phyloP scores from a whole-genome alignment of 2,113 vertebrate genomes.

The Cromileptes altivelis region DNA sequence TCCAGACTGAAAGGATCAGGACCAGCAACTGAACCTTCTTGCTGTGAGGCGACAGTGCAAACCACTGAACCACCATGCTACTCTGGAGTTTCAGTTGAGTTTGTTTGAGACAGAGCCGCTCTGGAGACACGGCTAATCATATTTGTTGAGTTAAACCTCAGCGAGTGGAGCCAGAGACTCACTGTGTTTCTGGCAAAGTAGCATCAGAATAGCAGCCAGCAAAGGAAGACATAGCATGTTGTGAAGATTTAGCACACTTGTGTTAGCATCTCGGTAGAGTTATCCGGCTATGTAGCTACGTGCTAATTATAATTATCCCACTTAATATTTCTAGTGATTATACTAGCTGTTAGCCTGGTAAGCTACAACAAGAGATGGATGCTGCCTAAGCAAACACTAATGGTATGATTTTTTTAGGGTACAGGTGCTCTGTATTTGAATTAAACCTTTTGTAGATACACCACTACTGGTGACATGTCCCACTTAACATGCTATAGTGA shows the following conservation, averaged over 20 bases:
- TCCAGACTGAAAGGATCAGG: conserved; percentile 26
- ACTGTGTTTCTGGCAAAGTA: conserved; percentile 16
- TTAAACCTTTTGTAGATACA: no score
- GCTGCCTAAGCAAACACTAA: no score
- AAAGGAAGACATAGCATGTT: neutral
- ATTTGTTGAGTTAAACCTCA: conserved; percentile 39
- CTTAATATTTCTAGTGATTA: neutral
- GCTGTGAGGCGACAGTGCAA: conserved; percentile 18
- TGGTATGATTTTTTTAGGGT: no score
- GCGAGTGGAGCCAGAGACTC: conserved; percentile 16
- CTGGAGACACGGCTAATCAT: conserved; percentile 42
- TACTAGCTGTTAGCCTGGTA: neutral
- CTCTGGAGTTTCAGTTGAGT: conserved; percentile 50
- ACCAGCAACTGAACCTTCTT: conserved; percentile 25
- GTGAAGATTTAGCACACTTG: neutral
- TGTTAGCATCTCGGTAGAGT: neutral
- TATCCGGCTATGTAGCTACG: neutral
- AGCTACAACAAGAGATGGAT: neutral
- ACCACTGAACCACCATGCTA: conserved; percentile 12
- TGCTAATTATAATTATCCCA: neutral
- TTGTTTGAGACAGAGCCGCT: conserved; percentile 46
- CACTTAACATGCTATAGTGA: neutral
- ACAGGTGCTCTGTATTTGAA: no score
- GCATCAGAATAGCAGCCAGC: neutral
- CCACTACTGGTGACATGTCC: no score